Evolutionary conservation across 2,113 vertebrate species (phyloP), one percentile per base, ranked within the genome.

Genomic region (Corynorhinus townsendii): DNA sequence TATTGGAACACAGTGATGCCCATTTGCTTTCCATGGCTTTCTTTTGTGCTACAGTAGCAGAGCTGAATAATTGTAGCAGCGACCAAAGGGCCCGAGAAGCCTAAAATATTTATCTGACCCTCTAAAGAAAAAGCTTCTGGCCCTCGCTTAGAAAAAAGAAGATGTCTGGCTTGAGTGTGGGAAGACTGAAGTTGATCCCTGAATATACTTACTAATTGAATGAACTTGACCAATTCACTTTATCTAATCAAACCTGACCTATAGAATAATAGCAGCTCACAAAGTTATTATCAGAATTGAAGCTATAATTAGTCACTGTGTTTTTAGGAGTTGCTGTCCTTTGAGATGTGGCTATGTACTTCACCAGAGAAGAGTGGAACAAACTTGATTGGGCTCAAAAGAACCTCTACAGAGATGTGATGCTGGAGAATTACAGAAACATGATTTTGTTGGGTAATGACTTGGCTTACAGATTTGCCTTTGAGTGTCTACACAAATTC

Each of bases 331-430:
- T 40, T 49, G 72, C 38, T 92, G 40, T 85, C 80, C 8, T 96
- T 96, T 89, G 95, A 94, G 54, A 96, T 47, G 85, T 96, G 79
- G 95, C 80, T 35, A n/a, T 94, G 66, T 94, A 86, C 80, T 94
- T 96, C 92, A 94, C 66, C 85, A 94, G 66, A 72, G 95, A 96
- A 33, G 93, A 96, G 40, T 92, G 93, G 95, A 28, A 30, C 30
- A 83, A 30, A 16, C 95, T 96, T 47, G 66, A 75, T 19, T 89
- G 66, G 89, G n/a, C 80, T 68, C 93, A 94, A 6, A 89, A 89
- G 80, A 56, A 80, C 85, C 89, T 96, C 85, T 96, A 86, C 89
- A 73, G 89, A 85, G 95, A 94, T 1, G 80, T 96, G 56, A 94
- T 94, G 80, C 80, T 96, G 56, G 95, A 89, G 47, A 96, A 96